Evolutionary conservation across 1,140 invertebrate genomes (phyloP).

Genomic region (Drosophila pallidifrons): DNA sequence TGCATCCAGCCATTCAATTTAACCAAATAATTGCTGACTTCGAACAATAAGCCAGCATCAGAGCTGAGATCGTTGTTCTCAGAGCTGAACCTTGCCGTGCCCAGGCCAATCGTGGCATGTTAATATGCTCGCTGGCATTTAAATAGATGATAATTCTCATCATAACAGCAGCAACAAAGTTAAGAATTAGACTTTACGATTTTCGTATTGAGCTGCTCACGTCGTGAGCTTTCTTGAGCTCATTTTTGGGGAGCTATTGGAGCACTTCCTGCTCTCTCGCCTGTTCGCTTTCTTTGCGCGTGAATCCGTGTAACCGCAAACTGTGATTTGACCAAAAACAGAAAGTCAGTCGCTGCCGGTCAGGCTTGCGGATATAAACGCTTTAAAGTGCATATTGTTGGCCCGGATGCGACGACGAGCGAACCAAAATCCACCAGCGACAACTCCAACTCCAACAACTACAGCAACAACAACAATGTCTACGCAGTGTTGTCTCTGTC

Average conservation of each 20-base stretch:
- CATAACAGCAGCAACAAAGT: conserved; percentile 59
- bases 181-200: neutral
- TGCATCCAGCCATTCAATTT: conserved; percentile 41
- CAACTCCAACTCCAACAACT: conserved; percentile 49
- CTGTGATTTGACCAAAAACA: conserved; percentile 81
- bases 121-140: conserved; percentile 72
- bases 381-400: conserved; percentile 72
- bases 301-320: conserved; percentile 82
- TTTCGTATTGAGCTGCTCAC: conserved; percentile 40
- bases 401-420: conserved; percentile 67
- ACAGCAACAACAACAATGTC: conserved; percentile 54
- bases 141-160: conserved; percentile 81
- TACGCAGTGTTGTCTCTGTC: conserved; percentile 65
- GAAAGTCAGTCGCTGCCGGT: conserved; percentile 48
- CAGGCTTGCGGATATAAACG: conserved; percentile 79
- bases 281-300: conserved; percentile 74
- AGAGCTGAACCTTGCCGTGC: conserved; percentile 4
- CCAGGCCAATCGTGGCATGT: conserved; percentile 73
- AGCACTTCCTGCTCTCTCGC: conserved; percentile 65
- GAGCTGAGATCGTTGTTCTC: conserved; percentile 48
- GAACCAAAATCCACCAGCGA: conserved; percentile 29
- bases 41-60: conserved; percentile 60
- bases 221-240: conserved; percentile 43
- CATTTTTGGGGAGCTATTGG: conserved; percentile 22
- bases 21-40: conserved; percentile 73